Conservation (phyloP, 2,113 vertebrate genomes). For the Osmerus mordax region DNA sequence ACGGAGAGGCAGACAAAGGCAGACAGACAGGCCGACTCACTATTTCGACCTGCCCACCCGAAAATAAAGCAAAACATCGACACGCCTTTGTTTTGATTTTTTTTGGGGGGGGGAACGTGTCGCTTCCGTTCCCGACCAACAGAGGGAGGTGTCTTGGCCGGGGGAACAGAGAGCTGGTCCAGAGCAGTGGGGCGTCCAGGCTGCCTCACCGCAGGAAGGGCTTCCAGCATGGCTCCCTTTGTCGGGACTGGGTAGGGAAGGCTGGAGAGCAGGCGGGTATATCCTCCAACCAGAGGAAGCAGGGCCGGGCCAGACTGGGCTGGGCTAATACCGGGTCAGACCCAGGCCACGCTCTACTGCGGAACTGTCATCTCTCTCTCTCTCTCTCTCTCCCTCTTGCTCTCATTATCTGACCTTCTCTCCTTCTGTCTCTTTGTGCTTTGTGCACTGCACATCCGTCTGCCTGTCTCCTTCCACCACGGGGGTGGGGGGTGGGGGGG, state of each 20-base stretch:
- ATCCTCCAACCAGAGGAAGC: background rate
- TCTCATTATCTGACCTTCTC: background rate
- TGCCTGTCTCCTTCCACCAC: too few relatives aligned
- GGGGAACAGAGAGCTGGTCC: too few relatives aligned
- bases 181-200: background rate
- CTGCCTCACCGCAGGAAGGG: background rate
- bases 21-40: too few relatives aligned
- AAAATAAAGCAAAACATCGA: too few relatives aligned
- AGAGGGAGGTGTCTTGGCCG: constrained; percentile 25
- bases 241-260: constrained; percentile 4
- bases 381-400: background rate
- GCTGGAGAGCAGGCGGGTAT: constrained; percentile 8
- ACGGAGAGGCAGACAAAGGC: background rate
- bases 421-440: too few relatives aligned
- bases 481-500: too few relatives aligned
- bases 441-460: background rate
- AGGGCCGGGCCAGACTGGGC: background rate
- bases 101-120: too few relatives aligned
- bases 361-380: background rate
- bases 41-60: too few relatives aligned
- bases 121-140: constrained; percentile 11
- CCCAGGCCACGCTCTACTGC: too few relatives aligned
- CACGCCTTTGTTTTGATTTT: too few relatives aligned
- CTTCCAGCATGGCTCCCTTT: background rate
- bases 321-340: background rate